A percentile compares a stretch with the other conserved stretches of the same genome.
Evolutionary conservation across 2,113 vertebrate species (phyloP).

Genomic region (Desmodus rotundus): DNA sequence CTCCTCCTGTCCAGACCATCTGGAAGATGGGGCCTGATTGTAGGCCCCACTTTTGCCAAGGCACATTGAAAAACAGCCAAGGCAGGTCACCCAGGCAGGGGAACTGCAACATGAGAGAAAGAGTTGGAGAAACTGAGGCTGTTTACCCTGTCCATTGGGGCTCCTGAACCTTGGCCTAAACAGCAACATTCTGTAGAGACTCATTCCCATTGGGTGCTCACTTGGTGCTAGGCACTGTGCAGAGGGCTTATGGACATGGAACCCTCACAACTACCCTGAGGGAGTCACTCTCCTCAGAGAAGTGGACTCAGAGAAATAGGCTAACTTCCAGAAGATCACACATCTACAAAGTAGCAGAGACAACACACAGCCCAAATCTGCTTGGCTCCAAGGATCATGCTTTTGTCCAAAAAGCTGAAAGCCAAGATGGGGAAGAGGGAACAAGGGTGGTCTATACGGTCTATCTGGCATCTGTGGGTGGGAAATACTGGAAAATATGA

Average conservation of each 20-base stretch:
- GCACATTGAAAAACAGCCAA: conserved; percentile 39
- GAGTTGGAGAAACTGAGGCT: background rate
- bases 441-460: background rate
- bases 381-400: background rate
- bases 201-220: background rate
- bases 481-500: conserved; percentile 44
- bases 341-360: background rate
- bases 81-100: background rate
- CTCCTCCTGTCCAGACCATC: background rate
- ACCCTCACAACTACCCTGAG: background rate
- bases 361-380: background rate
- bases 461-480: conserved; percentile 36
- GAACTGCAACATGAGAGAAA: conserved; percentile 5
- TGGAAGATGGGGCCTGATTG: background rate
- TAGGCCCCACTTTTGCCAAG: conserved; percentile 29
- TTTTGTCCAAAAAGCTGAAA: conserved; percentile 48
- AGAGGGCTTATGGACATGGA: background rate
- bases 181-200: background rate
- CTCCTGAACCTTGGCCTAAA: background rate
- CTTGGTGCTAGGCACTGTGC: background rate
- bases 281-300: background rate
- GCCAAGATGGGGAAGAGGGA: background rate
- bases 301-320: background rate
- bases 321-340: background rate
- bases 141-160: background rate